Evolutionary conservation across 2,888 invertebrate genomes (phyloP).

Genomic region (Eilema sororculum): DNA sequence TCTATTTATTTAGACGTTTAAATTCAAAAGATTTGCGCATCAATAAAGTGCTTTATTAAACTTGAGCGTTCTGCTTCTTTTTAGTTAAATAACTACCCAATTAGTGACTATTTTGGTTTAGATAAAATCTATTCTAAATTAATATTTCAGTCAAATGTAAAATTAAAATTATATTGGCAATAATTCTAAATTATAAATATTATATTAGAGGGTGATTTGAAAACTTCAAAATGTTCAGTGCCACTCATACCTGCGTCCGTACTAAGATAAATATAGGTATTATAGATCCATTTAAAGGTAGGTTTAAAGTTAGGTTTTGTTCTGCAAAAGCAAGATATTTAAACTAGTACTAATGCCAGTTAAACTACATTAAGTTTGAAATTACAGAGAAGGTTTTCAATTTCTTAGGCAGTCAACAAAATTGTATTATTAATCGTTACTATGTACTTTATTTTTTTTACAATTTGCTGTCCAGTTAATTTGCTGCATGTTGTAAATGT

Average conservation of each 20-base stretch:
- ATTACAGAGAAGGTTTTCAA: neutral
- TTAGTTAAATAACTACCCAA: neutral
- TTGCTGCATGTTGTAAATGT: neutral
- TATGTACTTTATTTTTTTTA: neutral
- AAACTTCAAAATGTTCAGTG: no score
- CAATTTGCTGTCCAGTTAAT: neutral
- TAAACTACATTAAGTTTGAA: neutral
- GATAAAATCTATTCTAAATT: neutral
- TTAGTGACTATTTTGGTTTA: neutral
- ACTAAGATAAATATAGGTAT: no score
- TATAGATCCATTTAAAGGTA: neutral
- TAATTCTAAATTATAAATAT: neutral
- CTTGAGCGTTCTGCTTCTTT: constrained; percentile 9
- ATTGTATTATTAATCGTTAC: neutral
- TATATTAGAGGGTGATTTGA: neutral
- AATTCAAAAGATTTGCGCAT: constrained; percentile 35
- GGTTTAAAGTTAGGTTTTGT: neutral
- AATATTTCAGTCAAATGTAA: neutral
- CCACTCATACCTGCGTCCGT: neutral
- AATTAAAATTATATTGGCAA: neutral
- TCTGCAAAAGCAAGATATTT: neutral
- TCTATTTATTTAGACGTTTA: constrained; percentile 38
- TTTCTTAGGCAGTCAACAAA: neutral
- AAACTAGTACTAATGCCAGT: neutral
- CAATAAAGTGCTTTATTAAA: constrained; percentile 14